phyloP scores from a whole-genome alignment of 2,113 vertebrate species.

The Donacobius atricapilla region DNA sequence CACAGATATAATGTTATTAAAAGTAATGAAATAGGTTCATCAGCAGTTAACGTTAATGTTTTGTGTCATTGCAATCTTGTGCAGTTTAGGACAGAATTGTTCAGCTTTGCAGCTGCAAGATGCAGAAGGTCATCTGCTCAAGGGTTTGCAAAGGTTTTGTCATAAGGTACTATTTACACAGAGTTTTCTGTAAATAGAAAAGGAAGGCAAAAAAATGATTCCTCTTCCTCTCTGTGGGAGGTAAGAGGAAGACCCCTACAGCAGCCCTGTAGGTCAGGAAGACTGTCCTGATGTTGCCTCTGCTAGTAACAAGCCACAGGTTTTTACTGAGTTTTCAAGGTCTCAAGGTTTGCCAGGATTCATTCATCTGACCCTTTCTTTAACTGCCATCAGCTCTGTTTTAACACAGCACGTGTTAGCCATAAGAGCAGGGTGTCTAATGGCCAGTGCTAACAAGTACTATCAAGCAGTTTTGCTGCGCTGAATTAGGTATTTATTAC shows the following conservation, averaged over 20 bases:
- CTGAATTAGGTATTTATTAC: neutral
- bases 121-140: slow-evolving; percentile 40
- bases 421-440: neutral
- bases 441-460: neutral
- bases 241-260: neutral
- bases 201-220: neutral
- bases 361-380: neutral
- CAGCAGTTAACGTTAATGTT: slow-evolving; percentile 63
- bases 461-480: neutral
- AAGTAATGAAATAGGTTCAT: slow-evolving; percentile 70
- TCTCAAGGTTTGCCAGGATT: neutral
- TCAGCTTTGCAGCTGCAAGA: neutral
- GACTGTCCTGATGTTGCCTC: neutral
- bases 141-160: neutral
- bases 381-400: neutral
- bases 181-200: neutral
- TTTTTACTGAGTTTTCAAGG: neutral
- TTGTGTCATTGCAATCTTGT: slow-evolving; percentile 25
- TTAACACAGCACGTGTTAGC: neutral
- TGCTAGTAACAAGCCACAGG: rapidly evolving
- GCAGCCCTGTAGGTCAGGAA: neutral
- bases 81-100: slow-evolving; percentile 55
- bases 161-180: neutral
- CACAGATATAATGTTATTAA: slow-evolving; percentile 74
- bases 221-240: neutral